Base-by-base conservation (phyloP, 2,888 invertebrate genomes). In the Leucania comma region DNA sequence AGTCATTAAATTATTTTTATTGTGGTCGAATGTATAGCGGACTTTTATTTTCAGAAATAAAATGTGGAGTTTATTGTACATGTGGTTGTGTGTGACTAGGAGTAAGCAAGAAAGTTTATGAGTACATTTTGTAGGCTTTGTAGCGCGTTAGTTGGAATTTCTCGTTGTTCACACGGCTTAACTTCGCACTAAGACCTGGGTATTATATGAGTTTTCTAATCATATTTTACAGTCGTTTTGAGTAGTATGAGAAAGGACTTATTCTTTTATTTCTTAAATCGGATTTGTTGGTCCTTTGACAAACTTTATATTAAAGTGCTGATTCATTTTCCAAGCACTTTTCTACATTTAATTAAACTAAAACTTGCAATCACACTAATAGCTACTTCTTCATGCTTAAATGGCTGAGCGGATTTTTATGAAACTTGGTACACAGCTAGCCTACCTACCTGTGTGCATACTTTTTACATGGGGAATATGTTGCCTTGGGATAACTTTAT, bases 71-170 rank as follows among this genome's bases (percentile, higher is more conserved):
- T 81, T 83, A 81, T 81, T 71, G 56, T 66, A 48, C 58, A 38
- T 64, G 61, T 71, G 65, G 62, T 68, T 57, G 54, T 72, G 66
- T 70, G 58, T 67, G 73, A 64, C 70, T 64, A 56, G 32, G 68
- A 71, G 69, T 80, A 76, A 73, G 79, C 69, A 84, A 78, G 74
- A 72, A 83, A 84, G 59, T 83, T 83, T 83, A 84, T 75, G 78
- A 71, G 80, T 75, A 69, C 68, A 75, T 82, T 82, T 59, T 57
- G 70, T 84, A 71, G 78, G 66, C 68, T 81, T 84, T 83, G 54
- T 72, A 35, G 22, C 46, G 69, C 46, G 61, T 74, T 78, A 65
- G 69, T 71, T 59, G 54, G 53, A 70, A 83, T 78, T 78, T 79
- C 68, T 73, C 65, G 63, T 78, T 72, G 81, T 81, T 83, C 68